phyloP scores from a whole-genome alignment of 2,113 vertebrate species.

The Istiophorus platypterus region DNA sequence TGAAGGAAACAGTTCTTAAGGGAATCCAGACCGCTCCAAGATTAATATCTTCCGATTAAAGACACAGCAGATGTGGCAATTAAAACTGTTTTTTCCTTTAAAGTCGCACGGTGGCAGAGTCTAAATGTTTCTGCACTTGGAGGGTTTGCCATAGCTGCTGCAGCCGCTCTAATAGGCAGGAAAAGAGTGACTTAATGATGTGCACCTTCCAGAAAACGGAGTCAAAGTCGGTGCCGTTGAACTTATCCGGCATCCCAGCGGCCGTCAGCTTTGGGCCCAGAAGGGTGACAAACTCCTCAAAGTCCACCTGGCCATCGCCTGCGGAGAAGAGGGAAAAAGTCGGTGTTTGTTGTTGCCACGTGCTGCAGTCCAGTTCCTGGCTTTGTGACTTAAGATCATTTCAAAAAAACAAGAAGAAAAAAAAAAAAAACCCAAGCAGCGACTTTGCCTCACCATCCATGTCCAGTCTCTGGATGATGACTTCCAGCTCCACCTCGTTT shows the following conservation, averaged over 20 bases:
- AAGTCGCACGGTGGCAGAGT: background rate
- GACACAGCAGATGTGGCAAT: conserved; percentile 21
- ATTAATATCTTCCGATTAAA: conserved; percentile 38
- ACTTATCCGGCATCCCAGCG: conserved; percentile 94
- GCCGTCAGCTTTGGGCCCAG: conserved; percentile 96
- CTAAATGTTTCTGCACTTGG: conserved; percentile 12
- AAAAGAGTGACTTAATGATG: conserved; percentile 51
- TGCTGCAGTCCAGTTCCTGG: background rate
- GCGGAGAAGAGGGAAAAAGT: conserved; percentile 41
- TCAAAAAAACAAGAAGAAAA: too few relatives aligned
- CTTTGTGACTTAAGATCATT: background rate
- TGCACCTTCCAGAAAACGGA: conserved; percentile 99
- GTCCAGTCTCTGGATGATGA: conserved; percentile 96
- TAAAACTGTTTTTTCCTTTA: conserved; percentile 36
- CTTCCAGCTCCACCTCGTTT: conserved; percentile 95
- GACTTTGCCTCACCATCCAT: conserved; percentile 90
- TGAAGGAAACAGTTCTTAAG: conserved; percentile 8
- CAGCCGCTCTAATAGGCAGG: conserved; percentile 51
- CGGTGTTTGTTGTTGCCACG: background rate
- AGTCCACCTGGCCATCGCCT: conserved; percentile 98
- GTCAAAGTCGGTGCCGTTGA: conserved; percentile 95
- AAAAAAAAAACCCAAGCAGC: conserved; percentile 13
- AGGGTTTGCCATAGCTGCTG: conserved; percentile 1
- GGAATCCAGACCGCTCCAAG: conserved; percentile 21
- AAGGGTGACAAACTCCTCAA: conserved; percentile 97